These are phyloP conservation scores for Pipistrellus pipistrellus DNA, from an alignment of 2,797 vertebrate species.

Conservation along the genomic window DNA sequence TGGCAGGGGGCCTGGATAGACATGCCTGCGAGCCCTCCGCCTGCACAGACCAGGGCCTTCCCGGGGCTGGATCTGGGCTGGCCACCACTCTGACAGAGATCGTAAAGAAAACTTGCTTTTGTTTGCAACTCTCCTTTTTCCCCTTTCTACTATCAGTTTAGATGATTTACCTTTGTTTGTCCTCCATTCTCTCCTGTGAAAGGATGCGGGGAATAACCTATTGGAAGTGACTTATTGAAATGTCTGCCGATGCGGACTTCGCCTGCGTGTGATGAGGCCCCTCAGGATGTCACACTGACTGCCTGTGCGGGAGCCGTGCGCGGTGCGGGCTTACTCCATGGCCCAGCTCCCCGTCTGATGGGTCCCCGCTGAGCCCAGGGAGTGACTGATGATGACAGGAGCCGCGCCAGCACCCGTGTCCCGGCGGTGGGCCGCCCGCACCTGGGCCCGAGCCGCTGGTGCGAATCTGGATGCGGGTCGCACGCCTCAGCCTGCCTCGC, in stretches of 20 bases:
- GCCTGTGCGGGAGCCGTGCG: neutral
- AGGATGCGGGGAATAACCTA: neutral
- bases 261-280: neutral
- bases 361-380: neutral
- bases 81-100: neutral
- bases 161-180: neutral
- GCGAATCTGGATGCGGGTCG: neutral
- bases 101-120: neutral
- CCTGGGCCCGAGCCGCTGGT: neutral
- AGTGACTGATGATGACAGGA: conserved; percentile 6
- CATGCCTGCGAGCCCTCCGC: neutral
- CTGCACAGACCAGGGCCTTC: neutral
- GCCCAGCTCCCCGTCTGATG: conserved; percentile 45
- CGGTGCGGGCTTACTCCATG: conserved; percentile 23
- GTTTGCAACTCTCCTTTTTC: neutral
- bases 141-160: neutral
- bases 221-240: conserved; percentile 25
- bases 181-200: neutral
- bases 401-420: neutral
- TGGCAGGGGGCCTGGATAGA: neutral
- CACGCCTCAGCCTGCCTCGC: neutral
- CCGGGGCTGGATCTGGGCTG: neutral
- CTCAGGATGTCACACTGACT: neutral
- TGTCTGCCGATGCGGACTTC: conserved; percentile 15
- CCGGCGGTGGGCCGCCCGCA: neutral